phyloP scores from a whole-genome alignment of 2,888 invertebrate species.

The Melanargia galathea region DNA sequence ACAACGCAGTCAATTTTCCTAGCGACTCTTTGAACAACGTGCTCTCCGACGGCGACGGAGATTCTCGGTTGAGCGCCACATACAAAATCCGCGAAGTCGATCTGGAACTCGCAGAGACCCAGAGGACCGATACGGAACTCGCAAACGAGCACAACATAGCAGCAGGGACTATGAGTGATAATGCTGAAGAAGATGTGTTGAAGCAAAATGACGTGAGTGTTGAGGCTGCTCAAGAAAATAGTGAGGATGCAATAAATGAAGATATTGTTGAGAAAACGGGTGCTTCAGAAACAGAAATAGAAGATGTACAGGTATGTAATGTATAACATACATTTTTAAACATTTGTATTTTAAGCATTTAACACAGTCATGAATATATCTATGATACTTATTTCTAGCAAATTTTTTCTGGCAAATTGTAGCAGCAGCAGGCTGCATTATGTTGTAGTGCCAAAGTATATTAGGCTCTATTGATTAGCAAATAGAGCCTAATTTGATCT shows the following conservation, averaged over 20 bases:
- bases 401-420: no score
- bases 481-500: no score
- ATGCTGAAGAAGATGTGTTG: slow-evolving; percentile 29
- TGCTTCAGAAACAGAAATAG: slow-evolving; percentile 18
- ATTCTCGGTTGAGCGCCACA: slow-evolving; percentile 65
- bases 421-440: no score
- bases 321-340: neutral
- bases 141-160: slow-evolving; percentile 47
- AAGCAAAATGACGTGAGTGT: slow-evolving; percentile 18
- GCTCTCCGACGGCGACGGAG: slow-evolving; percentile 69
- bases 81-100: slow-evolving; percentile 57
- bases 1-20: slow-evolving; percentile 72
- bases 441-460: no score
- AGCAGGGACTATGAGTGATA: slow-evolving; percentile 47
- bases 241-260: slow-evolving; percentile 26
- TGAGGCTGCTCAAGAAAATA: slow-evolving; percentile 40
- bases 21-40: slow-evolving; percentile 68
- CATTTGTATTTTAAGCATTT: no score
- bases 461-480: no score
- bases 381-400: no score
- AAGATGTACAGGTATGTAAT: slow-evolving; percentile 24
- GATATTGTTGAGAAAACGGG: slow-evolving; percentile 24
- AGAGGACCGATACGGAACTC: slow-evolving; percentile 38
- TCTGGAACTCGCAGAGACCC: slow-evolving; percentile 59
- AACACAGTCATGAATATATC: no score